Conservation (phyloP, 2,888 invertebrate species). For the Metalampra italica region DNA sequence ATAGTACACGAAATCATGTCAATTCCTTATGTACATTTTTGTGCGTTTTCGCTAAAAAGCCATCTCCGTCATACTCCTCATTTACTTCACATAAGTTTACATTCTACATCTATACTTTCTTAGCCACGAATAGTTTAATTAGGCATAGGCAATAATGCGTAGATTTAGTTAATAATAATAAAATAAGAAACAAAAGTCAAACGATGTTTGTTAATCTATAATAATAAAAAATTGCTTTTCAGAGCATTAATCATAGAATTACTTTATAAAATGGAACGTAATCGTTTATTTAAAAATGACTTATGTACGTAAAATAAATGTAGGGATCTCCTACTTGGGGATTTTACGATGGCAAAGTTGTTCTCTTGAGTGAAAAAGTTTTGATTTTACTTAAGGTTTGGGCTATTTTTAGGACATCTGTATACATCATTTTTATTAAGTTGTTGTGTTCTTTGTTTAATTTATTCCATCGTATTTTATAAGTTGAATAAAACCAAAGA, state of each 20-base stretch:
- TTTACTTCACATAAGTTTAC: slow-evolving; percentile 26
- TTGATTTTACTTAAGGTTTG: slow-evolving; percentile 10
- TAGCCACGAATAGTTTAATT: slow-evolving; percentile 58
- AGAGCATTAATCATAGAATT: slow-evolving; percentile 68
- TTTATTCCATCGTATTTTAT: slow-evolving; percentile 39
- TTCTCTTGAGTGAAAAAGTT: slow-evolving; percentile 20
- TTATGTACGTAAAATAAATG: slow-evolving; percentile 37
- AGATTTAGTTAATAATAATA: slow-evolving; percentile 48
- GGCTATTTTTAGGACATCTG: slow-evolving; percentile 28
- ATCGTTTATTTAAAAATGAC: slow-evolving; percentile 55
- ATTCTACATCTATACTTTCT: slow-evolving; percentile 44
- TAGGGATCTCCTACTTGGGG: slow-evolving; percentile 26
- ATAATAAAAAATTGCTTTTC: slow-evolving; percentile 74
- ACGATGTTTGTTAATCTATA: slow-evolving; percentile 72
- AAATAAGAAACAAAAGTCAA: slow-evolving; percentile 56
- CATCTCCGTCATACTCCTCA: slow-evolving; percentile 33
- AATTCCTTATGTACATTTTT: slow-evolving; percentile 45
- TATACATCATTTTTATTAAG: slow-evolving; percentile 24
- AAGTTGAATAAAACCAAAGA: slow-evolving; percentile 42
- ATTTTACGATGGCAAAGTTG: slow-evolving; percentile 46
- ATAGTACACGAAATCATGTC: slow-evolving; percentile 33
- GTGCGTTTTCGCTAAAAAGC: slow-evolving; percentile 23
- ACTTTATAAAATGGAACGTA: slow-evolving; percentile 52
- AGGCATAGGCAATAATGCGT: slow-evolving; percentile 60
- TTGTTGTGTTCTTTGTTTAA: slow-evolving; percentile 34